These are phyloP conservation scores for Cynocephalus volans DNA, from an alignment of 2,113 vertebrate genomes.

Conservation along the genomic window DNA sequence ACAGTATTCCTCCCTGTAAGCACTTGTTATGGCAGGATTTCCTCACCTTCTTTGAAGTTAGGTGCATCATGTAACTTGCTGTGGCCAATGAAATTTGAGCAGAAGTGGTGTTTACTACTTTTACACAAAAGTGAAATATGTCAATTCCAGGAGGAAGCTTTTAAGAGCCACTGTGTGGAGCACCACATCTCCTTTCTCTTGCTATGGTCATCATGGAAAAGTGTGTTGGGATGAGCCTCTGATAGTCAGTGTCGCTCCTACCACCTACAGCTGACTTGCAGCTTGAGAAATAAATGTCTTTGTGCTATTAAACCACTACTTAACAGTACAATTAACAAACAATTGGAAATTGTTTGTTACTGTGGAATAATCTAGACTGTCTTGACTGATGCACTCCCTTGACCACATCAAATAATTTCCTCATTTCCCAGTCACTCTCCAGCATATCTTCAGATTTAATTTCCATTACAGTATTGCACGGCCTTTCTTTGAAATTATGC, in stretches of 20 bases:
- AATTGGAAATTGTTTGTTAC: not conserved
- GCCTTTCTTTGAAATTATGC: not conserved
- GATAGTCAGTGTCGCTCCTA: not conserved
- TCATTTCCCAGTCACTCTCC: not conserved
- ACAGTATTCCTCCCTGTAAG: not conserved
- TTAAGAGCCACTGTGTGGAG: not conserved
- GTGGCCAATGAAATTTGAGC: conserved; percentile 7
- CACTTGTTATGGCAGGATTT: not conserved
- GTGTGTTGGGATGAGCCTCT: not conserved
- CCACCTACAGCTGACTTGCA: not conserved
- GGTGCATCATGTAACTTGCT: not conserved
- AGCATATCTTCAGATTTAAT: not conserved
- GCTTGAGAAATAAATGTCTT: not conserved
- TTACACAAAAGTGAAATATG: not conserved
- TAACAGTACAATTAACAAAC: no score
- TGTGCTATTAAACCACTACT: not conserved
- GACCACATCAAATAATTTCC: not conserved
- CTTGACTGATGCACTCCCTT: not conserved
- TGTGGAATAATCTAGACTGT: not conserved
- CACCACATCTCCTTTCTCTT: not conserved
- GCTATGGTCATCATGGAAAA: not conserved
- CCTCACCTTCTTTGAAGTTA: not conserved
- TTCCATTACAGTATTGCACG: not conserved
- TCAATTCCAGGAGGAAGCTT: not conserved
- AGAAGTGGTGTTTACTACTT: not conserved